Evolutionary conservation across 2,113 vertebrate species (phyloP).

Genomic region (Ia io): DNA sequence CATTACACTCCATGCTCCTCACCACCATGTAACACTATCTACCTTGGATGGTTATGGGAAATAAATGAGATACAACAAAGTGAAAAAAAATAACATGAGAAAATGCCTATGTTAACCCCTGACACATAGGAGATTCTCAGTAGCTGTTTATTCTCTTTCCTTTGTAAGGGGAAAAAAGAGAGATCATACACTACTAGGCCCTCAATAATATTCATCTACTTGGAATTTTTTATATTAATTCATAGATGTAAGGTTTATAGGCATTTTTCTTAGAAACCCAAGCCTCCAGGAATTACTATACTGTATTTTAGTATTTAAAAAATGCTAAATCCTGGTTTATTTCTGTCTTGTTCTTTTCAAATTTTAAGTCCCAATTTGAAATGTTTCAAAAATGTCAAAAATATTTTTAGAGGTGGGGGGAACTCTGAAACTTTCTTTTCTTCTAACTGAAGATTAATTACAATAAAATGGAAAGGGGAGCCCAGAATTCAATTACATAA

Average conservation of each 20-base stretch:
- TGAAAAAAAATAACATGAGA: not conserved
- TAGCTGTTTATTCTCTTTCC: not conserved
- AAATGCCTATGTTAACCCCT: not conserved
- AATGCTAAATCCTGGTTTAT: not conserved
- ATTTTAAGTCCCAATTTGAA: slow-evolving; percentile 6
- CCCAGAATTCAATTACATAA: not conserved
- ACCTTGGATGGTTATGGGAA: not conserved
- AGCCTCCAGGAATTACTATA: not conserved
- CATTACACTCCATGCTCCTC: not conserved
- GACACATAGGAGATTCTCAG: not conserved
- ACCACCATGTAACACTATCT: not conserved
- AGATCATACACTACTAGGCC: not conserved
- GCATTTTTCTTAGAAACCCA: slow-evolving; percentile 11
- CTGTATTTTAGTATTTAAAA: not conserved
- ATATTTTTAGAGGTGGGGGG: not conserved
- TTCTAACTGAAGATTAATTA: slow-evolving; percentile 24
- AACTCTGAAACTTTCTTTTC: slow-evolving; percentile 38
- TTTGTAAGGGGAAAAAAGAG: not conserved
- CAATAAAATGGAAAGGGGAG: not conserved
- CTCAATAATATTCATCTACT: not conserved
- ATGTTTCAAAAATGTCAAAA: slow-evolving; percentile 29
- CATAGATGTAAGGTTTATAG: not conserved
- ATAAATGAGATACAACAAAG: not conserved
- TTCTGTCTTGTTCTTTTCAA: slow-evolving; percentile 39
- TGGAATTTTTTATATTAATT: not conserved